Conservation (phyloP, 2,113 vertebrate species). For the Nycticorax nycticorax region DNA sequence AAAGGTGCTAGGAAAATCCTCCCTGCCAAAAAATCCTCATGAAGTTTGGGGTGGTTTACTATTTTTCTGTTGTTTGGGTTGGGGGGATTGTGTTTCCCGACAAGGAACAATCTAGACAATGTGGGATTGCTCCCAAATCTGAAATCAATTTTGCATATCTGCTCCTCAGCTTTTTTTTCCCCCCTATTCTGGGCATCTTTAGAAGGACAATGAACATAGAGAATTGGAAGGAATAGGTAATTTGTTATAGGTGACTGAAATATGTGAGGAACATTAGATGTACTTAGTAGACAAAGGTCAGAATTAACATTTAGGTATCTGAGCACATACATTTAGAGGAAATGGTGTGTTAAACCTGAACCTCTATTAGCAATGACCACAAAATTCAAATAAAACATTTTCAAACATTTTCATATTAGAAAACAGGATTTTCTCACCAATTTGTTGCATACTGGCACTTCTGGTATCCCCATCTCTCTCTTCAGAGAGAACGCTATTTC, state of each 20-base stretch:
- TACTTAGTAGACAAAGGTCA: conserved; percentile 60
- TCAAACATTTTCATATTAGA: neutral
- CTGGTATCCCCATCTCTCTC: neutral
- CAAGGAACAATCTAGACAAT: neutral
- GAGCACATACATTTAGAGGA: conserved; percentile 36
- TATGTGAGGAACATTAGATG: conserved; percentile 33
- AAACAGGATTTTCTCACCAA: neutral
- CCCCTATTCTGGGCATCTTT: neutral
- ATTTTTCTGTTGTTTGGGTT: neutral
- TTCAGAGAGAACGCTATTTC: neutral
- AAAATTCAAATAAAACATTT: conserved; percentile 35
- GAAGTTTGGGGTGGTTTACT: neutral
- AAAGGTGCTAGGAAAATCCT: neutral
- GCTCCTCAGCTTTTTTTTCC: neutral
- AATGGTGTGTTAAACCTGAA: conserved; percentile 48
- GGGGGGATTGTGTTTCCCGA: accelerated
- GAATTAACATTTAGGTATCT: conserved; percentile 62
- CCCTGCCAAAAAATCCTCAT: neutral
- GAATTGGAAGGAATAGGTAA: neutral
- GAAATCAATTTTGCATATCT: neutral
- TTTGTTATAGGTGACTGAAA: conserved; percentile 37
- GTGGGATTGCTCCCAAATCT: neutral
- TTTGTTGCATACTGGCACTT: neutral
- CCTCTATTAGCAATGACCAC: conserved; percentile 30
- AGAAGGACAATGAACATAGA: neutral